Evolutionary conservation across 2,888 invertebrate species (phyloP), one percentile per base, ranked within the genome.

Genomic region (Lobophora halterata): DNA sequence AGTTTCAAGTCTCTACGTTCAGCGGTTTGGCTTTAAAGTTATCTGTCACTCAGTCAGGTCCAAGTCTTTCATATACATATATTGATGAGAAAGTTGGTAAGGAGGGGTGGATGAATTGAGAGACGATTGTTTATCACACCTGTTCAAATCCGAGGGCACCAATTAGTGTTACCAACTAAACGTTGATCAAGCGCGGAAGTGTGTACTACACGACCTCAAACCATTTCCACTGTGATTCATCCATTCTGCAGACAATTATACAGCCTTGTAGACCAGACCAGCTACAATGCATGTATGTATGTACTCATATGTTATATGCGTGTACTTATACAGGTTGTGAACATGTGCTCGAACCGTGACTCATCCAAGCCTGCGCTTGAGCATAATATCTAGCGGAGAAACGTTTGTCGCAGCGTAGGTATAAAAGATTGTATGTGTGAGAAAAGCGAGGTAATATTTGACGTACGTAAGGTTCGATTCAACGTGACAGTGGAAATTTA

Each of bases 301-400:
- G 3, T 8, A 1, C 4, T 16, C 7, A 5, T 16, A 13, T 16
- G 10, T 14, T 20, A 26, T 26, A 26, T 27, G 9, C 18, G n/a
- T n/a, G n/a, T n/a, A n/a, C n/a, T n/a, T n/a, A n/a, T n/a, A 19
- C 42, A 37, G 32, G 29, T 43, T 21, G 12, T 27, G 21, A 43
- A 46, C 46, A 46, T 47, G 55, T 39, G 33, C 39, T 39, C 31
- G 10, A 21, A 30, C 40, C 42, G 41, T 65, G 65, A 65, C 45
- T 64, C 66, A 66, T 40, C 49, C 56, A 41, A 58, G 55, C 55
- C 59, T 58, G 55, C 59, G 56, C 30, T 47, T 44, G 57, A 48
- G 58, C 55, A 48, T 54, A 47, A 42, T 47, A 55, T 39, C 14
- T 11, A 37, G 19, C 29, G 49, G 33, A 40, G 42, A 40, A 31